These are phyloP conservation scores for Syngnathoides biaculeatus DNA, from an alignment of 2,113 vertebrate species.

Conservation along the genomic window DNA sequence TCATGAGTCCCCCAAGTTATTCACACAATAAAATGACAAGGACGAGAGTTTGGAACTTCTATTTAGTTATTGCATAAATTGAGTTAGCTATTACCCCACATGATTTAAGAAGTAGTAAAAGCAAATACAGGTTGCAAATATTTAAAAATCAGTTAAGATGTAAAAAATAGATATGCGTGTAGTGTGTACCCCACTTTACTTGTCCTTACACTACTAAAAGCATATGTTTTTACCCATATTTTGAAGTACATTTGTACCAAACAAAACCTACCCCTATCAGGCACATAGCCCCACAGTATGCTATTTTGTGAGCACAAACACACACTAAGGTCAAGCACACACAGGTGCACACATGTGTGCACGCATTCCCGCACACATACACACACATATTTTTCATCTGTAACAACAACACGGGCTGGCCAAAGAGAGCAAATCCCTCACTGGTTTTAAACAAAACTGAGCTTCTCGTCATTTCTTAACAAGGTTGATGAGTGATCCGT, in stretches of 20 bases:
- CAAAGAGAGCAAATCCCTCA: slow-evolving; percentile 14
- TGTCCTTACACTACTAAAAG: not conserved
- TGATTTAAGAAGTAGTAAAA: no score
- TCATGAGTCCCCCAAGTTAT: no score
- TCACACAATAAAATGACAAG: no score
- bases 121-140: no score
- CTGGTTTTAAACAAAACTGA: slow-evolving; percentile 13
- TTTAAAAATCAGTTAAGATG: no score
- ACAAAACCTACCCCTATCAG: slow-evolving; percentile 14
- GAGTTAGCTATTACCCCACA: no score
- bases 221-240: not conserved
- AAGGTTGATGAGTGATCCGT: slow-evolving; percentile 22
- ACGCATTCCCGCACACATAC: no score
- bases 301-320: slow-evolving; percentile 17
- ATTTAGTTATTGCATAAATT: no score
- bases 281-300: slow-evolving; percentile 10
- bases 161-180: no score
- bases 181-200: not conserved
- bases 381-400: slow-evolving; percentile 8
- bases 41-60: no score
- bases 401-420: slow-evolving; percentile 8
- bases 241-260: slow-evolving; percentile 6
- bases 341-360: not conserved
- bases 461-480: slow-evolving; percentile 23
- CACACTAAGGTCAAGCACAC: slow-evolving; percentile 24